Conservation (phyloP, 2,113 vertebrate genomes). For the Mirza zaza region DNA sequence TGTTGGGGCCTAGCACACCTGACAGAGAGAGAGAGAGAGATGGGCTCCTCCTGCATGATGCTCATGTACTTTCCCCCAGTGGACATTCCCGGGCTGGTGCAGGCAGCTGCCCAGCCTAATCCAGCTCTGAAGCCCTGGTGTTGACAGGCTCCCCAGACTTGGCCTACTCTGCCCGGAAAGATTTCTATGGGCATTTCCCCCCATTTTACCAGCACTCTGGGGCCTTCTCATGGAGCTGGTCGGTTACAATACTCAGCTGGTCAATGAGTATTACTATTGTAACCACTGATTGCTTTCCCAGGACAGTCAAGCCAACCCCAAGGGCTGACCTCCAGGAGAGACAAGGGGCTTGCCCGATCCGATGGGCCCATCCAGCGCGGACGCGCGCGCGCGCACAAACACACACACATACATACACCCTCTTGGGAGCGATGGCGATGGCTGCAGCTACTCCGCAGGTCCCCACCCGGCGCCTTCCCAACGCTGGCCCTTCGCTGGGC, state of each 20-base stretch:
- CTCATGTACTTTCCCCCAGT: no score
- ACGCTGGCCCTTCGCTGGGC: accelerated
- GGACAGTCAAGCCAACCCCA: background rate
- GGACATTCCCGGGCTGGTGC: background rate
- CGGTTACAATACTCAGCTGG: background rate
- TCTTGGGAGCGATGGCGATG: background rate
- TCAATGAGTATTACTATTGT: background rate
- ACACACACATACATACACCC: no score
- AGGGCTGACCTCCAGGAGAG: background rate
- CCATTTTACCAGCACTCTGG: background rate
- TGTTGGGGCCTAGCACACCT: background rate
- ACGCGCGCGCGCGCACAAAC: accelerated
- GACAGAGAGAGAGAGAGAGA: background rate
- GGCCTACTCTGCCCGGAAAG: background rate
- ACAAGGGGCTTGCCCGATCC: background rate
- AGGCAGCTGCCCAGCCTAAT: background rate
- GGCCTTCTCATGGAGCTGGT: background rate
- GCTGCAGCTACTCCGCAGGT: no score
- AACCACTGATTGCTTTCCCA: background rate
- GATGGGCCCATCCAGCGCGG: background rate
- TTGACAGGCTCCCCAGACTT: background rate
- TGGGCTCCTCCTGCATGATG: background rate
- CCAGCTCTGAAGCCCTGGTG: background rate
- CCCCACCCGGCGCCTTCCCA: background rate
- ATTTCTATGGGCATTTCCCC: background rate